Base-by-base conservation (phyloP, 2,888 invertebrate species). In the Pandemis corylana region DNA sequence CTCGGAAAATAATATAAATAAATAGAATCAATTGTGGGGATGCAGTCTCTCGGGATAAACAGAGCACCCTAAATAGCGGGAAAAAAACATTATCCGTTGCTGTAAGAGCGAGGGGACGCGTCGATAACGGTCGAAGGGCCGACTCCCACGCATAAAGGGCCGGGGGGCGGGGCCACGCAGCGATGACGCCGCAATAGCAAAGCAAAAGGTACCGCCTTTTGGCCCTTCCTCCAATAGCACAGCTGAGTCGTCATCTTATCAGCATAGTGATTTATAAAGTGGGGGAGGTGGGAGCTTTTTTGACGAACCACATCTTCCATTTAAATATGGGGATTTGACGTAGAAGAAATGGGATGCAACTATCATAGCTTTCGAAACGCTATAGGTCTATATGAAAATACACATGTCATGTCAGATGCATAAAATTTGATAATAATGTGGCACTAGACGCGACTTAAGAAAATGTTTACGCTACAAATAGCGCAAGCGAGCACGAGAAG, bases 71-170 rank as follows among this genome's bases (percentile, higher is more conserved):
- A 15, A 15, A 44, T 2, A 63, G 15, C 44, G 28, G 28, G 42
- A 42, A 13, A 42, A 63, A 63, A 15, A 44, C 53, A 15, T 20
- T 20, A 10, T 28, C 59, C 28, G 15, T 28, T 10, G 59, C 7
- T 59, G 10, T 28, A 28, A 36, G 9, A n/a, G 20, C 12, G 13
- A 66, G 49, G 28, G 66, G n/a, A 51, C 46, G 66, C 5, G 20
- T 64, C 12, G 53, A n/a, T 13, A 13, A 36, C n/a, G 46, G 63
- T 12, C 46, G 42, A 67, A 44, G 70, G 68, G 42, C 71, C 64
- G 51, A 71, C 51, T 64, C 62, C 61, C 20, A 53, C 51, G 53
- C 62, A 61, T 41, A 53, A 66, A 67, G 67, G 67, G 67, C 72
- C 13, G 28, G 36, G 67, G 9, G 59, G 61, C 56, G 65, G 62